Evolutionary conservation across 2,888 invertebrate species (phyloP).

Genomic region (Parasteatoda lunata): DNA sequence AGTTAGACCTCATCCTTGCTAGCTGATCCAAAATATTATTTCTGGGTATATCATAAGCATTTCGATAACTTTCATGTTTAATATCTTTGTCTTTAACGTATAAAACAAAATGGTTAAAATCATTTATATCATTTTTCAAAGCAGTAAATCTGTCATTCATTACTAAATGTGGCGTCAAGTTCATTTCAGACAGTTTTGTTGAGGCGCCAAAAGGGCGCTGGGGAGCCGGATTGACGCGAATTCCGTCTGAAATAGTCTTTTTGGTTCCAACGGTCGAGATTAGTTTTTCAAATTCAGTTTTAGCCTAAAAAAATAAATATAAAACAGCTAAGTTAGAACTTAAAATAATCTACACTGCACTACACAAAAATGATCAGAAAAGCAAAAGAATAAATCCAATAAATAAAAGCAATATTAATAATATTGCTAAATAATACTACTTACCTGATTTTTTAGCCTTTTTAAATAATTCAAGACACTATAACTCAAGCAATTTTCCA

Average conservation of each 20-base stretch:
- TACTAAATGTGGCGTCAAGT: slow-evolving; percentile 82
- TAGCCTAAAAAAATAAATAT: slow-evolving; percentile 70
- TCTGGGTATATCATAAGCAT: slow-evolving; percentile 96
- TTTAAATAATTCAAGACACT: slow-evolving; percentile 95
- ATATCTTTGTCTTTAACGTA: slow-evolving; percentile 78
- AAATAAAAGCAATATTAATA: no score
- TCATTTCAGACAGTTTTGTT: slow-evolving; percentile 82
- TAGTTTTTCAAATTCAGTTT: slow-evolving; percentile 72
- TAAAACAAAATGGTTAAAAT: slow-evolving; percentile 84
- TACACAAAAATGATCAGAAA: not conserved
- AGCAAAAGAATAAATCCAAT: not conserved
- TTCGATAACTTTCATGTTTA: slow-evolving; percentile 84
- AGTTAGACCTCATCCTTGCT: slow-evolving; percentile 93
- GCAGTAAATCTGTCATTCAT: slow-evolving; percentile 83
- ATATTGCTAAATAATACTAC: not conserved
- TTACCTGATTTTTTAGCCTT: slow-evolving; percentile 92
- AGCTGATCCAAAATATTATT: slow-evolving; percentile 92
- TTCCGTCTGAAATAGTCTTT: slow-evolving; percentile 74
- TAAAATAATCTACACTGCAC: not conserved
- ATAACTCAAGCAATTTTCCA: slow-evolving; percentile 93
- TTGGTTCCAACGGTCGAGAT: slow-evolving; percentile 75
- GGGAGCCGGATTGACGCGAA: slow-evolving; percentile 69
- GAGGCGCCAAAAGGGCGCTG: slow-evolving; percentile 77
- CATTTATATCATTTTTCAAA: slow-evolving; percentile 88
- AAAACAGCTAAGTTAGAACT: not conserved